Percentiles rank a stretch among this genome's conserved stretches.
Conservation (phyloP, 2,888 invertebrate species). For the Nemapogon koenigi region DNA sequence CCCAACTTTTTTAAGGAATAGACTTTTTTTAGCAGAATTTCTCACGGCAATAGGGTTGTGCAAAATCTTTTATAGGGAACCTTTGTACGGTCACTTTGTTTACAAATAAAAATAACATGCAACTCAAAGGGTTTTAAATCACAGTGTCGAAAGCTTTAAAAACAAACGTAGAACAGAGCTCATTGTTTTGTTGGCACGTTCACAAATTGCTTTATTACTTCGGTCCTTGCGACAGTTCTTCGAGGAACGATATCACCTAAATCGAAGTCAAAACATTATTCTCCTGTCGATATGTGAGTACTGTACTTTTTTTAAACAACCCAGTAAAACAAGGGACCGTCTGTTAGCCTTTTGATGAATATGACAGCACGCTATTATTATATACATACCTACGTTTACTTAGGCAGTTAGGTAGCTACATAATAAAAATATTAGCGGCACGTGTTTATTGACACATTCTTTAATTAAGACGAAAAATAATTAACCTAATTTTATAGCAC, state of each 20-base stretch:
- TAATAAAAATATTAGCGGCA: too few species aligned
- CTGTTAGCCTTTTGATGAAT: too few species aligned
- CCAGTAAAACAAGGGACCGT: too few species aligned
- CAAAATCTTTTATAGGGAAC: constrained; percentile 35
- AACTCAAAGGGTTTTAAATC: constrained; percentile 64
- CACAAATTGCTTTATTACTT: constrained; percentile 64
- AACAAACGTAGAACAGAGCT: constrained; percentile 55
- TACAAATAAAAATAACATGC: constrained; percentile 49
- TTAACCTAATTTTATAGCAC: not conserved
- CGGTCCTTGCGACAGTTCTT: constrained; percentile 31
- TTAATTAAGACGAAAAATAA: not conserved
- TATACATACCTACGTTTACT: too few species aligned
- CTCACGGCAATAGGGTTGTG: constrained; percentile 52
- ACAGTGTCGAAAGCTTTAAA: constrained; percentile 59
- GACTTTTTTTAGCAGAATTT: constrained; percentile 32
- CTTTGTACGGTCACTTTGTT: constrained; percentile 46
- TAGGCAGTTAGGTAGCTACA: too few species aligned
- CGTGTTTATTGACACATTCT: too few species aligned
- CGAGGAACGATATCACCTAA: constrained; percentile 55
- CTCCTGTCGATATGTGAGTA: constrained; percentile 52
- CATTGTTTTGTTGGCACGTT: constrained; percentile 57
- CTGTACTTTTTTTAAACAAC: too few species aligned
- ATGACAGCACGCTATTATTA: too few species aligned
- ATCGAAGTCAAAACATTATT: constrained; percentile 52
- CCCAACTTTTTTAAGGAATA: constrained; percentile 28